A percentile compares a stretch with the other conserved stretches of the same genome.
Evolutionary conservation across 2,888 invertebrate genomes (phyloP).

Genomic region (Cylindroiulus punctatus): DNA sequence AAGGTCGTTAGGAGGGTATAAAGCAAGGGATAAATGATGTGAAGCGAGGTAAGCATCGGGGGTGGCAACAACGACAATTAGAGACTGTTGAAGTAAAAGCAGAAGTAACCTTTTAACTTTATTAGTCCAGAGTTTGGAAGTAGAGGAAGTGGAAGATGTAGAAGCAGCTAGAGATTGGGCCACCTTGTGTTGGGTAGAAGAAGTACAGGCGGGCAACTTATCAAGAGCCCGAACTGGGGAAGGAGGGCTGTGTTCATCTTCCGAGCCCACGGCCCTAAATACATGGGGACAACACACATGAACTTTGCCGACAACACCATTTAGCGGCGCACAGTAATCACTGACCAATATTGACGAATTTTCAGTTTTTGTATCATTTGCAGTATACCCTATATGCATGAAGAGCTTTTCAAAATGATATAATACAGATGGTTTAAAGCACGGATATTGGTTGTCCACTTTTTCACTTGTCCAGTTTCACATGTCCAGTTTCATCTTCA

Average conservation of each 20-base stretch:
- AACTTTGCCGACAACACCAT: slow-evolving; percentile 37
- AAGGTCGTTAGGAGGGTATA: background rate
- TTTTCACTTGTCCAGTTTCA: too few relatives aligned
- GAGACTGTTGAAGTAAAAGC: background rate
- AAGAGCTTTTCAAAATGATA: too few relatives aligned
- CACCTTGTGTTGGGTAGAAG: slow-evolving; percentile 52
- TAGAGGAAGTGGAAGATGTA: slow-evolving; percentile 55
- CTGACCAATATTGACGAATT: slow-evolving; percentile 18
- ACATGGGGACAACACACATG: slow-evolving; percentile 52
- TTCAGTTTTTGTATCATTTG: too few relatives aligned
- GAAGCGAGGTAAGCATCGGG: slow-evolving; percentile 49
- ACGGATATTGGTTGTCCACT: too few relatives aligned
- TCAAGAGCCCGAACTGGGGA: slow-evolving; percentile 51
- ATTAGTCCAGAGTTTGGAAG: slow-evolving; percentile 57
- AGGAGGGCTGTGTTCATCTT: slow-evolving; percentile 55
- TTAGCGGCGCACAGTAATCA: background rate
- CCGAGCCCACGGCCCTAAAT: slow-evolving; percentile 55
- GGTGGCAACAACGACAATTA: slow-evolving; percentile 53
- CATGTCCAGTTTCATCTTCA: too few relatives aligned
- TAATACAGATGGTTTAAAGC: too few relatives aligned
- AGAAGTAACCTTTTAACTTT: slow-evolving; percentile 56
- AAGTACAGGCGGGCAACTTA: slow-evolving; percentile 46
- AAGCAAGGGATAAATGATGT: background rate
- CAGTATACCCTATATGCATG: too few relatives aligned
- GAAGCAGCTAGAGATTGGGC: slow-evolving; percentile 48